Evolutionary conservation across 2,888 invertebrate genomes (phyloP).

Genomic region (Lasioglossum pauxillum): DNA sequence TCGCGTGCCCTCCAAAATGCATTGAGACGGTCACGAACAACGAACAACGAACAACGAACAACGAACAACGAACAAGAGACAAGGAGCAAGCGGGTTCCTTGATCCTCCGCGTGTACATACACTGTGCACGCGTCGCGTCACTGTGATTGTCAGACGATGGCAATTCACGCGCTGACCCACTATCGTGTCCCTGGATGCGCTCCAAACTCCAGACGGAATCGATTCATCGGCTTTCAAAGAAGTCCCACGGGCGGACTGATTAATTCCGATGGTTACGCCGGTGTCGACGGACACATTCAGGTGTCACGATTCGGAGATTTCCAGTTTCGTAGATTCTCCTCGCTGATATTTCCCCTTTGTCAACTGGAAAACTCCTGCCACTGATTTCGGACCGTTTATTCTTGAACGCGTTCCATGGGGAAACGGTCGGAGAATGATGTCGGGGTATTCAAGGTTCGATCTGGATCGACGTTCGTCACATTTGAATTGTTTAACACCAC

Average conservation of each 20-base stretch:
- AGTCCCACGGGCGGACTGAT: constrained; percentile 15
- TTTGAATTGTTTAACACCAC: background rate
- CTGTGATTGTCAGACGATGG: constrained; percentile 12
- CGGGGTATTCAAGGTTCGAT: background rate
- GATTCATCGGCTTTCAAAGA: constrained; percentile 39
- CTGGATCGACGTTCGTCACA: background rate
- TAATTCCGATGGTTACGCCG: constrained; percentile 32
- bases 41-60: constrained; percentile 69
- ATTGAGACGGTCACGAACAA: constrained; percentile 82
- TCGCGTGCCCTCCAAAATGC: constrained; percentile 75
- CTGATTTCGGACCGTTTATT: constrained; percentile 14
- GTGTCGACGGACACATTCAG: constrained; percentile 33
- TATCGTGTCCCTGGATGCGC: constrained; percentile 41
- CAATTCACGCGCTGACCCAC: constrained; percentile 47
- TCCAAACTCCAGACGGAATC: constrained; percentile 42
- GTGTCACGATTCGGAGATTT: constrained; percentile 55
- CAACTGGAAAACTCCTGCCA: background rate
- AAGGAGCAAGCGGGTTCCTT: background rate
- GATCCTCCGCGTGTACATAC: background rate
- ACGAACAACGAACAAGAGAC: constrained; percentile 44
- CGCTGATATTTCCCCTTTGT: constrained; percentile 14
- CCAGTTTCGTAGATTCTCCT: constrained; percentile 28
- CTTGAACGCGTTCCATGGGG: background rate
- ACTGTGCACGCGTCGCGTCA: background rate
- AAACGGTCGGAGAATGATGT: background rate